Evolutionary conservation across 2,888 invertebrate genomes (phyloP).

Genomic region (Thera obeliscata): DNA sequence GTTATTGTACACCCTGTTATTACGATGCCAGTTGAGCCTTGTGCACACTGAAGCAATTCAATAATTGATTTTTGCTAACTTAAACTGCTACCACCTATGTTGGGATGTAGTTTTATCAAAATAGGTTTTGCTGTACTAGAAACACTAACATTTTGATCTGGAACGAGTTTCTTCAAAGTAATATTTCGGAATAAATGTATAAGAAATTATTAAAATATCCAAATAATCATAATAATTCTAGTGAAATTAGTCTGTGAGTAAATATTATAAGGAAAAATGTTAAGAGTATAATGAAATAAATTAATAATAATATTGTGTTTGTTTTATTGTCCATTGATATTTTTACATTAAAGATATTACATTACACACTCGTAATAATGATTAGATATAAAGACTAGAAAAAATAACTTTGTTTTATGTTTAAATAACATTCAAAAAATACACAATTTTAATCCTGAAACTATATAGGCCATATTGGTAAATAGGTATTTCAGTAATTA

Average conservation of each 20-base stretch:
- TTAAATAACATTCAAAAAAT: no score
- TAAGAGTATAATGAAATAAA: constrained; percentile 83
- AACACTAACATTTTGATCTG: constrained; percentile 67
- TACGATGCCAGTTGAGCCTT: no score
- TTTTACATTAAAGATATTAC: not conserved
- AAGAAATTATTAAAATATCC: constrained; percentile 80
- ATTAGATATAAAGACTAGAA: constrained; percentile 6
- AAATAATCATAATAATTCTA: constrained; percentile 77
- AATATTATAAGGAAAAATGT: constrained; percentile 76
- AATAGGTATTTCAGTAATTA: no score
- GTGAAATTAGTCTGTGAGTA: constrained; percentile 79
- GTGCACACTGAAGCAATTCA: no score
- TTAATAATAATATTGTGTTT: constrained; percentile 58
- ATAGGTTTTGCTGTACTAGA: constrained; percentile 48
- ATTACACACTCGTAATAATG: not conserved
- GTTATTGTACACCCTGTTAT: no score
- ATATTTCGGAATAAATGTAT: constrained; percentile 74
- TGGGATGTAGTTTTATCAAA: constrained; percentile 49
- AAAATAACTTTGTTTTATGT: not conserved
- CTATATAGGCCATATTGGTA: no score
- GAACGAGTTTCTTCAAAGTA: constrained; percentile 73
- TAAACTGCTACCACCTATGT: constrained; percentile 40
- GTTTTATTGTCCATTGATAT: constrained; percentile 31
- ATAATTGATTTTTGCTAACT: not conserved
- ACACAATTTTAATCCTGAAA: no score